Conservation (phyloP, 2,797 vertebrate genomes). For the Lacerta viridis region DNA sequence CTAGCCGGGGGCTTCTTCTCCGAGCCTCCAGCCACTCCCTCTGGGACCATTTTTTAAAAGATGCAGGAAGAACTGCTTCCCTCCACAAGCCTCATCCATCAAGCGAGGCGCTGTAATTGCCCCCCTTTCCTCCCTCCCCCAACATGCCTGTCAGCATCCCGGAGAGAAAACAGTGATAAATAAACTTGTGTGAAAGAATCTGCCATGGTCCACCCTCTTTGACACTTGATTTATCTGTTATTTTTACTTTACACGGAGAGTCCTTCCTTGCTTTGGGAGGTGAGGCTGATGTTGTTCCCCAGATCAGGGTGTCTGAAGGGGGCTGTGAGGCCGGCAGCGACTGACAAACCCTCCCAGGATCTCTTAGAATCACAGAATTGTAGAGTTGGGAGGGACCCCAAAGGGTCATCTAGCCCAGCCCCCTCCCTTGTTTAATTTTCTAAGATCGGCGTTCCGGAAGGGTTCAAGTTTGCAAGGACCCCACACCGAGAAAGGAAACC, state of each 20-base stretch:
- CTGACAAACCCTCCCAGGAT: no score
- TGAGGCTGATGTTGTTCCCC: not conserved
- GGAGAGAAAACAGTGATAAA: constrained; percentile 74
- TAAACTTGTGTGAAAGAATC: constrained; percentile 69
- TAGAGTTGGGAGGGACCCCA: no score
- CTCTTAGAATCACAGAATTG: no score
- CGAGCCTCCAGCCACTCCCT: not conserved
- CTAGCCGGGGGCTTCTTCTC: no score
- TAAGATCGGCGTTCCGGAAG: no score
- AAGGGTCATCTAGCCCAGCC: no score
- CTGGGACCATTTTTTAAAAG: not conserved
- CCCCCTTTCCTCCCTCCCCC: constrained; percentile 46
- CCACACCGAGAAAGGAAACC: not conserved
- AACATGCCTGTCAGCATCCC: constrained; percentile 57
- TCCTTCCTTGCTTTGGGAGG: not conserved
- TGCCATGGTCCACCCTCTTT: constrained; percentile 46
- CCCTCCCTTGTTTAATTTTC: not conserved
- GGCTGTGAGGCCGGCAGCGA: not conserved
- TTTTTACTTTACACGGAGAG: constrained; percentile 50
- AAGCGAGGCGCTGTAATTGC: constrained; percentile 33
- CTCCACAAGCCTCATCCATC: constrained; percentile 73
- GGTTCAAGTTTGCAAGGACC: not conserved
- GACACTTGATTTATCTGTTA: constrained; percentile 75
- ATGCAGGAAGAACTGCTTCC: constrained; percentile 57
- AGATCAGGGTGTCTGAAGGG: not conserved